A percentile compares a stretch with the other conserved stretches of the same genome.
phyloP scores from a whole-genome alignment of 1,140 invertebrate genomes.

The Leptinotarsa defecta region DNA sequence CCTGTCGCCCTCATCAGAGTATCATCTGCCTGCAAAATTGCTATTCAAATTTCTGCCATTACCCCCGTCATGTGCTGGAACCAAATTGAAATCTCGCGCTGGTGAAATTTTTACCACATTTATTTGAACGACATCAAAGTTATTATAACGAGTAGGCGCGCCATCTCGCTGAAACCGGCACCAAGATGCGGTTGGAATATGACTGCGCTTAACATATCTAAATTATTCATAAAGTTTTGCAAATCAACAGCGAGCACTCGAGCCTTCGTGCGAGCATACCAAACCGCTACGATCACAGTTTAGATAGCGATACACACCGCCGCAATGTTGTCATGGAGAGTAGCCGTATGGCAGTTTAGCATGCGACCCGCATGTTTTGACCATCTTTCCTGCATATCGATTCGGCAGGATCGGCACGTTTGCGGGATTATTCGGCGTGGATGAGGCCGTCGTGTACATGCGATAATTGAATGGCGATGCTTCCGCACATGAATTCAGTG shows the following conservation, averaged over 20 bases:
- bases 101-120: background rate
- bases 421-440: background rate
- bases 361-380: slow-evolving; percentile 12
- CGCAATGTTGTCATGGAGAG: slow-evolving; percentile 5
- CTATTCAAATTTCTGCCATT: no score
- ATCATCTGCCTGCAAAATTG: no score
- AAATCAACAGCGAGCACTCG: background rate
- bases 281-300: background rate
- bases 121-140: background rate
- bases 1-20: no score
- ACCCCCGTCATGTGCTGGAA: no score
- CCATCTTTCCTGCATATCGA: slow-evolving; percentile 8
- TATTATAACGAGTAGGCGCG: background rate
- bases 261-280: background rate
- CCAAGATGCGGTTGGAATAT: background rate
- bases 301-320: background rate
- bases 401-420: background rate
- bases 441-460: background rate
- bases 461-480: background rate
- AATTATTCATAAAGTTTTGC: background rate
- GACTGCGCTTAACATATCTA: background rate
- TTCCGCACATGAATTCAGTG: background rate
- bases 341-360: background rate
- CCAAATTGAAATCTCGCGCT: no score
- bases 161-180: background rate